Evolutionary conservation across 2,888 invertebrate species (phyloP), one percentile per base, ranked within the genome.

Genomic region (Drosophila histrio): DNA sequence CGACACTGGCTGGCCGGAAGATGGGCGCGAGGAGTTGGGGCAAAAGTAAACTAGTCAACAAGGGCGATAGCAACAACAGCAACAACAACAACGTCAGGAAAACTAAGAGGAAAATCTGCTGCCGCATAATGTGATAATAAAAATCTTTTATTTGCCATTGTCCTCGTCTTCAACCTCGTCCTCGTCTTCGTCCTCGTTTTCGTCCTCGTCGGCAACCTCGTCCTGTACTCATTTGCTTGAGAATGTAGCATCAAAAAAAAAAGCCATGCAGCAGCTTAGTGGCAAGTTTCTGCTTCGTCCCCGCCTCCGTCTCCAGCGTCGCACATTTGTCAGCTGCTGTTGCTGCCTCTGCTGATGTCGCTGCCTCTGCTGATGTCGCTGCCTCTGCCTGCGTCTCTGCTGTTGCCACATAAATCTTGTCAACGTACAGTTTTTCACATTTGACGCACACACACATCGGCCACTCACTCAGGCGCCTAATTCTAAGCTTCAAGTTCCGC

Each of bases 61-160:
- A 53, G 52, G 56, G 38, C 47, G 28, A 30, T 21, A 22, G 24
- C 24, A 21, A 11, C 15, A 11, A 13, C n/a, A n/a, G n/a, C n/a
- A n/a, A n/a, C 47, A 22, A 30, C 17, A 22, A 19, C 24, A 21
- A 11, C 15, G 9, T n/a, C n/a, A 11, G 19, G 4, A 36, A 22
- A 50, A 38, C 53, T 68, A 58, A 53, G 56, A 54, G 38, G 13
- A 61, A 86, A 82, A 85, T 82, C 84, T 83, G 87, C 87, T 79
- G 81, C 81, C 77, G 83, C 83, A 83, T 83, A 83, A 83, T 83
- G 87, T 81, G 87, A 84, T 87, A 83, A 83, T 84, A 84, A 84
- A 84, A 81, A 84, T 87, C 85, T 84, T 79, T 87, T 84, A 83
- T 83, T 87, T 87, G 77, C 77, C 86, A 83, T 80, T 80, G 75